Conservation (phyloP, 2,888 invertebrate species). For the Ligdia adustata region DNA sequence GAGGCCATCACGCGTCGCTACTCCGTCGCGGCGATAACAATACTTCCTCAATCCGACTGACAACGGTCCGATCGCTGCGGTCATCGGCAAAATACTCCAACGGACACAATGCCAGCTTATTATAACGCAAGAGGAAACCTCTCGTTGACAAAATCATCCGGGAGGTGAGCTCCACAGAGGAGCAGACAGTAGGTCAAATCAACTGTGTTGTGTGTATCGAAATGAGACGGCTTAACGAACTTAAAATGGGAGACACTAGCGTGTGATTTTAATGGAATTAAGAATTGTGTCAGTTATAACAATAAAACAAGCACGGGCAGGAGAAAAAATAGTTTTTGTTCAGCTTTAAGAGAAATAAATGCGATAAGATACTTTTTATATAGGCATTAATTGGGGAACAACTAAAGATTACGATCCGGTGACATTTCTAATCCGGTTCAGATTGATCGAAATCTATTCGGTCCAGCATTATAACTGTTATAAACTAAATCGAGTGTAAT, state of each 20-base stretch:
- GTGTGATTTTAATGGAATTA: no score
- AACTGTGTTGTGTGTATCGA: slow-evolving; percentile 53
- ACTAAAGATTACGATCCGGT: no score
- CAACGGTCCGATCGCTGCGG: slow-evolving; percentile 66
- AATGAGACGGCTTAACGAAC: slow-evolving; percentile 42
- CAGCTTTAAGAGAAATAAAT: no score
- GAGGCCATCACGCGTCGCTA: slow-evolving; percentile 68
- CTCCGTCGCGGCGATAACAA: slow-evolving; percentile 70
- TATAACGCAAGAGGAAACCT: slow-evolving; percentile 58
- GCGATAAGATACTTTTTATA: no score
- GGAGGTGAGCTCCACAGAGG: slow-evolving; percentile 39
- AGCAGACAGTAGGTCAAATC: slow-evolving; percentile 38
- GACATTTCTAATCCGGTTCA: no score
- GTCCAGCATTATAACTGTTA: no score
- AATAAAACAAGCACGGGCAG: no score
- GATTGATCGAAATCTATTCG: no score
- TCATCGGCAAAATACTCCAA: slow-evolving; percentile 72
- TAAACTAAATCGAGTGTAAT: no score
- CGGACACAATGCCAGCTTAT: slow-evolving; percentile 67
- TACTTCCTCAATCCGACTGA: slow-evolving; percentile 70
- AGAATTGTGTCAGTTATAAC: no score
- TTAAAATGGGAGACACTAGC: slow-evolving; percentile 34
- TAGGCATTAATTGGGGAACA: no score
- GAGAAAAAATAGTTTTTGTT: no score
- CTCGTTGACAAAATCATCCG: slow-evolving; percentile 34